Evolutionary conservation across 1,140 invertebrate genomes (phyloP).

Genomic region (Antheraea mylitta): DNA sequence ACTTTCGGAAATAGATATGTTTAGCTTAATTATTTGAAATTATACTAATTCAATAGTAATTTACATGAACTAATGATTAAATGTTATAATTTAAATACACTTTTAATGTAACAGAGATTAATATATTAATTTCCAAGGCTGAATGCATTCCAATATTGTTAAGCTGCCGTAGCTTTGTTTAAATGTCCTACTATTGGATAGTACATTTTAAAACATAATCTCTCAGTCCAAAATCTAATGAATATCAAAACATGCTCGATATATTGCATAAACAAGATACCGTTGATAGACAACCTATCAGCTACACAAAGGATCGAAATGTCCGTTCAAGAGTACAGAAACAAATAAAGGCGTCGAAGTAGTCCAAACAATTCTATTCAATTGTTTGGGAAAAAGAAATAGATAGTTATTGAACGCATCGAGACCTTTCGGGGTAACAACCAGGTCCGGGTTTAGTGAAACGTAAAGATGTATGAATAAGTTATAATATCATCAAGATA

Average conservation of each 20-base stretch:
- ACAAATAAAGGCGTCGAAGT: conserved; percentile 9
- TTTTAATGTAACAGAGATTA: no score
- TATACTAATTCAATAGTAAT: no score
- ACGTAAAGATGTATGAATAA: not conserved
- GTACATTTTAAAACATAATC: no score
- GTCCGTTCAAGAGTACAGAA: conserved; percentile 4
- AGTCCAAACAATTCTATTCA: conserved; percentile 4
- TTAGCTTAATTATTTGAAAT: no score
- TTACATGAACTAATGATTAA: no score
- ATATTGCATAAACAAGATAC: not conserved
- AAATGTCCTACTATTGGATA: no score
- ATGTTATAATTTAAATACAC: no score
- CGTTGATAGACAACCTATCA: conserved; percentile 1
- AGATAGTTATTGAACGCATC: conserved; percentile 13
- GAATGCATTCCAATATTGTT: no score
- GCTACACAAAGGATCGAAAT: not conserved
- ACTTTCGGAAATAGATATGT: no score
- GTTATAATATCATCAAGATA: no score
- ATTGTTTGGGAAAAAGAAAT: conserved; percentile 8
- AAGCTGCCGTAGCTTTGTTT: no score
- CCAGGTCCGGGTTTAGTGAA: not conserved
- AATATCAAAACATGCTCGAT: not conserved
- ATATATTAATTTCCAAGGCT: no score
- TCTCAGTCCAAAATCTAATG: not conserved
- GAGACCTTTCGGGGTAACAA: not conserved